phyloP scores from a whole-genome alignment of 2,888 invertebrate species.

The Biston betularia region DNA sequence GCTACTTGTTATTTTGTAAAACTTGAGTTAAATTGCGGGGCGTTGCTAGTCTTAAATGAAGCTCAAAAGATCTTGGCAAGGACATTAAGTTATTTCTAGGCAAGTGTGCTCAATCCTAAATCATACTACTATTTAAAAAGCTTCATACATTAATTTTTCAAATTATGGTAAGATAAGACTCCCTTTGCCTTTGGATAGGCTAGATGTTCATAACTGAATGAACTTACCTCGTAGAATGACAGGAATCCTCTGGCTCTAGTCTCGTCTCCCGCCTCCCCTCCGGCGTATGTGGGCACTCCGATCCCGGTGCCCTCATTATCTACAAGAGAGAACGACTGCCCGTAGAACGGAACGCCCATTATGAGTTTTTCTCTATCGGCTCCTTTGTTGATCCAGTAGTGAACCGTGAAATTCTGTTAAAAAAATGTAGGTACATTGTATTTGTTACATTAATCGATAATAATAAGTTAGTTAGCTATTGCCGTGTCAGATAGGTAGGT shows the following conservation, averaged over 20 bases:
- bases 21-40: no score
- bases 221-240: conserved; percentile 93
- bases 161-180: no score
- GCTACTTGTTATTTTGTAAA: no score
- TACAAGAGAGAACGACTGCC: conserved; percentile 94
- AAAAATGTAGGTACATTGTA: background rate
- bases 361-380: conserved; percentile 92
- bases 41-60: no score
- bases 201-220: background rate
- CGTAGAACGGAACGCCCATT: conserved; percentile 96
- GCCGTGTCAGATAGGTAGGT: background rate
- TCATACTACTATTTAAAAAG: no score
- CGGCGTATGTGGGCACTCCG: conserved; percentile 93
- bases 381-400: conserved; percentile 94
- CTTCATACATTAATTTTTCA: no score
- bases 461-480: background rate
- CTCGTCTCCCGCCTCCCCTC: conserved; percentile 95
- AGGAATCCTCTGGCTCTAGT: conserved; percentile 95
- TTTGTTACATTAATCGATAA: background rate
- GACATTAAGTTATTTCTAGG: no score
- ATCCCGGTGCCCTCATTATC: conserved; percentile 88
- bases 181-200: background rate
- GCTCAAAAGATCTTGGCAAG: no score
- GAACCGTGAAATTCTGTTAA: conserved; percentile 92
- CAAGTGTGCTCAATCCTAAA: no score